Evolutionary conservation across 2,888 invertebrate genomes (phyloP), one percentile per base, ranked within the genome.

Genomic region (Anorthoa munda): DNA sequence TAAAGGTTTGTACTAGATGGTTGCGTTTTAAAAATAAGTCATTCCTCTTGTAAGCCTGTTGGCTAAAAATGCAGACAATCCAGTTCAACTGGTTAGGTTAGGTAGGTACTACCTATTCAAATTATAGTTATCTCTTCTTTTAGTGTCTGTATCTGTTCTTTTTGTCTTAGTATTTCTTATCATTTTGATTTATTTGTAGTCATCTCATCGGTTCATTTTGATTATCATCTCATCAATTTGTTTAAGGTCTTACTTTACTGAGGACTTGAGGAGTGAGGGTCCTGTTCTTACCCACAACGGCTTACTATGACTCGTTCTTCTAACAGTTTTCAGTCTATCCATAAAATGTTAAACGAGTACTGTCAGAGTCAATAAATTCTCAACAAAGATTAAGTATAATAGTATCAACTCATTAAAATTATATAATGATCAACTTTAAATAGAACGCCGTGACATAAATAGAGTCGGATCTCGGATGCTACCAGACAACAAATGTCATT

Each of bases 371-470:
- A 45, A 26, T 21, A 0, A 23, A 23, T 53, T 39, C n/a, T 23
- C 18, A 46, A 18, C 21, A 46, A 51, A 26, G 3, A 39, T 51
- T 26, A 15, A 50, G 67, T 55, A 5, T n/a, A 53, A 71, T 58
- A 71, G n/a, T 17, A 59, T 51, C 21, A 46, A 60, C 60, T 15
- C 15, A 17, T 26, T 48, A 31, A 17, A n/a, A 11, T 45, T 26
- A 71, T 13, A 15, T 46, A 74, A 55, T 26, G 1, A 13, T 55
- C 53, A 45, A 31, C 18, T 51, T 51, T 50, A 50, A 39, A 74
- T 77, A 66, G 51, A 58, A 66, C 18, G n/a, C 15, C 15, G n/a
- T n/a, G 0, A 11, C 23, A 59, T 17, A 46, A 66, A 55, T 51
- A 63, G 48, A 55, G 12, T 50, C 26, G 5, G 12, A 15, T 50